Evolutionary conservation across 2,797 vertebrate genomes (phyloP).

Genomic region (Dendrocincla tyrannina): DNA sequence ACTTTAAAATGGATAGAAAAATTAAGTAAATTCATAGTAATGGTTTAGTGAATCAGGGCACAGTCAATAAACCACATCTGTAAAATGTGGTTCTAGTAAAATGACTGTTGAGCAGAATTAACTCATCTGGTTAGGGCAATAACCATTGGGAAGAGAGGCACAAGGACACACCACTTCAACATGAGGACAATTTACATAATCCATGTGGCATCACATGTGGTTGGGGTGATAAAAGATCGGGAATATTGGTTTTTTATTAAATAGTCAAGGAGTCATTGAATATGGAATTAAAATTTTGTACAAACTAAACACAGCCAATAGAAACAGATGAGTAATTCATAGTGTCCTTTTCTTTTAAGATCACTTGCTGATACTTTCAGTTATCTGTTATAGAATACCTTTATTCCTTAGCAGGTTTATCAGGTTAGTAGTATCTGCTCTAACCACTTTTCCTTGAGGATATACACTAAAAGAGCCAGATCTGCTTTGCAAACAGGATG

Average conservation of each 20-base stretch:
- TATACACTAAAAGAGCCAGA: background rate
- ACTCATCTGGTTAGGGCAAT: background rate
- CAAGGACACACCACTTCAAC: background rate
- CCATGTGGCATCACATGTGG: accelerated
- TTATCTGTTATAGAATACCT: background rate
- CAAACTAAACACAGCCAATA: background rate
- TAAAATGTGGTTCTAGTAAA: background rate
- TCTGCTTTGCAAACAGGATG: background rate
- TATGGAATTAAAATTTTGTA: background rate
- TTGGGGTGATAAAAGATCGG: background rate
- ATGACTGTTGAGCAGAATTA: background rate
- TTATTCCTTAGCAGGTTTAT: background rate
- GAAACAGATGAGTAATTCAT: background rate
- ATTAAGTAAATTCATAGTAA: background rate
- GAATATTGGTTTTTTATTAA: background rate
- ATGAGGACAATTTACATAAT: background rate
- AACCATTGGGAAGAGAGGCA: background rate
- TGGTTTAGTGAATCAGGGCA: background rate
- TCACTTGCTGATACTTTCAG: background rate
- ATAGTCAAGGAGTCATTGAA: background rate
- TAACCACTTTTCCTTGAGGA: background rate
- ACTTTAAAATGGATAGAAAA: background rate
- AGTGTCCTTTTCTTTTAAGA: background rate
- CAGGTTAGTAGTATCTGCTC: background rate
- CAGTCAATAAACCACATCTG: background rate